Conservation (phyloP, 1,140 invertebrate genomes). For the Musca domestica region DNA sequence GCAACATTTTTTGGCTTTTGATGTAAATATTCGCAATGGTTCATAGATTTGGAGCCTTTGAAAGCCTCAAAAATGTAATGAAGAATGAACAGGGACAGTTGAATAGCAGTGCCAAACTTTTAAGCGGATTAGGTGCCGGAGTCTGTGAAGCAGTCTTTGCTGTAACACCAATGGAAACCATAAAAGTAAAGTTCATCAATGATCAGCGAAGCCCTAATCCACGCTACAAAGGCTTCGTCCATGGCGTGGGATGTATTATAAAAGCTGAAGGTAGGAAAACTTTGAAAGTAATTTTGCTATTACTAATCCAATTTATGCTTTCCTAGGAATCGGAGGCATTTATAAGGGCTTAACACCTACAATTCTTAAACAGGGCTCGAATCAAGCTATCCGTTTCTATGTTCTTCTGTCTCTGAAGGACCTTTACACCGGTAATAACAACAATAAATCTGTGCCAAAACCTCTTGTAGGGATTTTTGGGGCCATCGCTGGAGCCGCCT, state of each 20-base stretch:
- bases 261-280: slow-evolving; percentile 69
- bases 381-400: slow-evolving; percentile 97
- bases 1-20: neutral
- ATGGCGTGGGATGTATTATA: slow-evolving; percentile 87
- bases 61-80: slow-evolving; percentile 80
- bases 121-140: slow-evolving; percentile 94
- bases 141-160: slow-evolving; percentile 89
- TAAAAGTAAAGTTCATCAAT: slow-evolving; percentile 99
- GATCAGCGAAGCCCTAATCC: slow-evolving; percentile 92
- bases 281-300: neutral
- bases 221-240: slow-evolving; percentile 87
- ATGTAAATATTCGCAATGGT: neutral
- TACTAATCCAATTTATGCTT: slow-evolving; percentile 44
- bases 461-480: slow-evolving; percentile 85
- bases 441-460: slow-evolving; percentile 79
- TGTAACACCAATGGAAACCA: slow-evolving; percentile 98
- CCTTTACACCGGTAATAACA: slow-evolving; percentile 83
- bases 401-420: slow-evolving; percentile 96
- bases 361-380: slow-evolving; percentile 96
- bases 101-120: slow-evolving; percentile 68
- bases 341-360: slow-evolving; percentile 96
- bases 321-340: slow-evolving; percentile 76
- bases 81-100: slow-evolving; percentile 81
- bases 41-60: slow-evolving; percentile 95
- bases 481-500: slow-evolving; percentile 89